Evolutionary conservation across 2,113 vertebrate species (phyloP), one percentile per base, ranked within the genome.

Genomic region (Sylvietta virens): DNA sequence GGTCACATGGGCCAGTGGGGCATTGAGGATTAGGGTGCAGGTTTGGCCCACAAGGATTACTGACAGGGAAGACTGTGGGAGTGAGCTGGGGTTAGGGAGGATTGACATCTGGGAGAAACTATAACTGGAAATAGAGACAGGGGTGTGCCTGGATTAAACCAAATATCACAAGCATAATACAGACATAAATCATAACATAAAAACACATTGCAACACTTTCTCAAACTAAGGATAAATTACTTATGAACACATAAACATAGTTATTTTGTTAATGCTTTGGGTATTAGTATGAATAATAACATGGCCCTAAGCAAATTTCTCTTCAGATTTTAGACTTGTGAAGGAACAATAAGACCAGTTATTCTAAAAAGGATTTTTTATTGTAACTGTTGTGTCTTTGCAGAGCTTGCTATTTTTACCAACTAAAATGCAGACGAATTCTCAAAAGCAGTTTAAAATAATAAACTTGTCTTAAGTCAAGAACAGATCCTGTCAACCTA

Each of bases 401-500:
- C 72, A 92, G 72, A 64, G 57, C 65, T 88, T 81, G 76, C 90
- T 94, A 86, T 96, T 95, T 96, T 95, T 96, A 94, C 85, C 37
- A 74, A 60, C 35, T 51, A 42, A 95, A 96, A 81, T 2, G 10
- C 26, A 74, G 56, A 73, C 76, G 67, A 93, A 86, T 71, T 96
- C 72, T 95, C 76, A 81, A 94, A 96, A 93, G 69, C 40, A 73
- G 61, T 83, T 96, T 95, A 86, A 90, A 95, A 96, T 95, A 96
- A 96, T 84, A 96, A 96, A 86, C 94, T 96, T 93, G 44, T 88
- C 64, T 78, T 74, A 81, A 90, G 81, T 93, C 62, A 90, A 81
- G 92, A 96, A 78, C 82, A 93, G 87, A 88, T 88, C 48, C 64
- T 8, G 10, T 95, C 93, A 94, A 48, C 56, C 71, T 91, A 60